phyloP scores from a whole-genome alignment of 1,140 invertebrate genomes.

The Bursaphelenchus mucronatus region DNA sequence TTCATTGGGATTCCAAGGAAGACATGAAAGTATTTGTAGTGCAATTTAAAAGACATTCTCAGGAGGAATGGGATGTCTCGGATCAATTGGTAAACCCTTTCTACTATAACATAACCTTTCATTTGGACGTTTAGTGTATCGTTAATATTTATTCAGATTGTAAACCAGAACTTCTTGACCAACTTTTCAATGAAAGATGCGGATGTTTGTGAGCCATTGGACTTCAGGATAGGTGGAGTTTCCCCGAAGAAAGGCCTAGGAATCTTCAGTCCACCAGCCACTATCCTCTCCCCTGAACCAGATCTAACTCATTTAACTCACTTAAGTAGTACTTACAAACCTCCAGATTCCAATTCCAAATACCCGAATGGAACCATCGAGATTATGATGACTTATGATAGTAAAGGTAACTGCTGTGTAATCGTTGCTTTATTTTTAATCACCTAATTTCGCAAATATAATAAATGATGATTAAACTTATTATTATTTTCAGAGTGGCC shows the following conservation, averaged over 20 bases:
- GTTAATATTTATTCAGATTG: constrained; percentile 18
- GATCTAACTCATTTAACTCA: constrained; percentile 11
- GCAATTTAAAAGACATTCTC: constrained; percentile 13
- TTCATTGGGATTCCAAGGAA: constrained; percentile 14
- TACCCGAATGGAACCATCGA: constrained; percentile 34
- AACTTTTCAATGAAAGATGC: constrained; percentile 20
- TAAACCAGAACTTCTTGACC: not conserved
- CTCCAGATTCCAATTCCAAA: constrained; percentile 24
- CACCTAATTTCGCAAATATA: not conserved
- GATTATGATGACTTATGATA: constrained; percentile 20
- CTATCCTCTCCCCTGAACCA: not conserved
- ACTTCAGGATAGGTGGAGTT: constrained; percentile 28
- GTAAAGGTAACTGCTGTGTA: constrained; percentile 7
- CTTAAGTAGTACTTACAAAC: constrained; percentile 16
- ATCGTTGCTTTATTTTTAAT: constrained; percentile 8
- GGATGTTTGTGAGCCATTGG: constrained; percentile 26
- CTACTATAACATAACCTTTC: not conserved
- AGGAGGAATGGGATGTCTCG: not conserved
- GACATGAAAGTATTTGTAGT: not conserved
- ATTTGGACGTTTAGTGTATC: constrained; percentile 1
- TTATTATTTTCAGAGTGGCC: constrained; percentile 15
- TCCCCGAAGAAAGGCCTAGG: constrained; percentile 21
- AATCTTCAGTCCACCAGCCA: not conserved
- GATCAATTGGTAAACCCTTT: too few species aligned
- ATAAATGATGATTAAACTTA: not conserved